A percentile compares a stretch with the other conserved stretches of the same genome.
These are phyloP conservation scores for Sarcophaga subvicina DNA, from an alignment of 2,888 invertebrate genomes.

Conservation along the genomic window DNA sequence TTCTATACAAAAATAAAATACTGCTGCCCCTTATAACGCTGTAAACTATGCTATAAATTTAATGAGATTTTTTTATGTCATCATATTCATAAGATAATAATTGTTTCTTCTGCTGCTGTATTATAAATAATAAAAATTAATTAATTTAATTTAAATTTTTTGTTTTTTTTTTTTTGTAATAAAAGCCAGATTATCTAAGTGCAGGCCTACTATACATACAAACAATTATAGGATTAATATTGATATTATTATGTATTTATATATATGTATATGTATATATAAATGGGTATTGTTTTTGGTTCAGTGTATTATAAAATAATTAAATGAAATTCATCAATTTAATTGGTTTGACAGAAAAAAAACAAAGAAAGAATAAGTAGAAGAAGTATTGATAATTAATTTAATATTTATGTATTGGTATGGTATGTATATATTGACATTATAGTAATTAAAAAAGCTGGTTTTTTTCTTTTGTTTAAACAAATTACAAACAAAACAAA, in stretches of 20 bases:
- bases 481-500: constrained; percentile 25
- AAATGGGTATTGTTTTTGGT: not conserved
- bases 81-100: not conserved
- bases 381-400: not conserved
- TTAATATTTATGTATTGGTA: constrained; percentile 10
- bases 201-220: constrained; percentile 63
- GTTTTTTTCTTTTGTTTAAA: constrained; percentile 7
- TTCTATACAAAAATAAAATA: no score
- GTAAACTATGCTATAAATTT: no score
- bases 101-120: not conserved
- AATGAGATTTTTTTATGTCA: no score
- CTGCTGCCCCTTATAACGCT: no score
- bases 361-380: not conserved
- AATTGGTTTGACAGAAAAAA: not conserved
- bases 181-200: constrained; percentile 51
- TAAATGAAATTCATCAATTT: constrained; percentile 15
- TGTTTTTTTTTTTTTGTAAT: not conserved
- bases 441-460: constrained; percentile 60
- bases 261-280: not conserved
- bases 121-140: not conserved
- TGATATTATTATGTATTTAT: not conserved
- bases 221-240: constrained; percentile 33
- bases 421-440: constrained; percentile 65
- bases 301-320: constrained; percentile 39
- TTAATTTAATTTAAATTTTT: not conserved